Base-by-base conservation (phyloP, 2,888 invertebrate genomes). In the Chymomyza procnemis region DNA sequence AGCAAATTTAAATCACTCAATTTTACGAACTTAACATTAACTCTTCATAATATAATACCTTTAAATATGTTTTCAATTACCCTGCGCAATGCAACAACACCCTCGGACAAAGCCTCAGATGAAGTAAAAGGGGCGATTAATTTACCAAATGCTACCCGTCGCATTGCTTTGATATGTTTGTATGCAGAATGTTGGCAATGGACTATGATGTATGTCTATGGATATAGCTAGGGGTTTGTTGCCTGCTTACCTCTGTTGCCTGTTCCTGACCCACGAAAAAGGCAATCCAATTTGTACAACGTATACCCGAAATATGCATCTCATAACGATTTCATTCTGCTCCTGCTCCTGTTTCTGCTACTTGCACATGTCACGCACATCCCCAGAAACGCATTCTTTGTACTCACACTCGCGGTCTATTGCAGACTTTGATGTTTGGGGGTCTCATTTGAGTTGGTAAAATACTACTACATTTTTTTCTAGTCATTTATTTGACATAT, bases 71-170 rank as follows among this genome's bases (percentile, higher is more conserved):
- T 12, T 3, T 41, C 12, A 3, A 1, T 41, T 73, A 69, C 75
- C 71, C 68, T 18, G 34, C 65, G 72, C 47, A 34, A 50, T 47
- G n/a, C 46, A 19, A 14, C 18, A 21, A 9, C 30, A n/a, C 26
- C 16, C 4, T 4, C 19, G 18, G 50, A 50, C 16, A 12, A n/a
- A 14, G 52, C 22, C 9, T 16, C 34, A 54, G 4, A 54, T 9
- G 52, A 54, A 9, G 3, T 71, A 71, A n/a, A 54, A 75, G 83
- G 85, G 85, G 82, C 80, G 85, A 85, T 85, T 85, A 79, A 84
- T 84, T 75, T 72, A 73, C 73, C 61, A 73, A 84, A 79, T 81
- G 79, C 46, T 19, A 3, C 41, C 19, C 46, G 12, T 14, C 41
- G 19, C 19, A n/a, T 50, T 19, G 50, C 50, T 2, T 18, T 50